These are phyloP conservation scores for Halotydeus destructor DNA, from an alignment of 1,140 invertebrate species.

Conservation along the genomic window DNA sequence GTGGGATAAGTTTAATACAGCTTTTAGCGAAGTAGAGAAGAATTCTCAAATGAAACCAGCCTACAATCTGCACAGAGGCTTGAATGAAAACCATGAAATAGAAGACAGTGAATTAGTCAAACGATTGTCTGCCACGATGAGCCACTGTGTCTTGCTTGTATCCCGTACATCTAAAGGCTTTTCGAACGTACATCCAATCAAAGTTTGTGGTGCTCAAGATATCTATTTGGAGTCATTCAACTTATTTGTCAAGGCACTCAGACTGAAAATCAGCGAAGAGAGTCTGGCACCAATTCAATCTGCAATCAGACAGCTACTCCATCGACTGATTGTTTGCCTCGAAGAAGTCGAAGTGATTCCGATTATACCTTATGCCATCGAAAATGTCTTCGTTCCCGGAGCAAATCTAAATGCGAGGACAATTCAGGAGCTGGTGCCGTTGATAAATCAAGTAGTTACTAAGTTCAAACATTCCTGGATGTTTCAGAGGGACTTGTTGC, in stretches of 20 bases:
- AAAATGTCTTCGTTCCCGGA: conserved; percentile 18
- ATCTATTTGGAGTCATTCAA: conserved; percentile 31
- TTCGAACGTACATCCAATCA: conserved; percentile 33
- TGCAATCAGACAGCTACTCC: conserved; percentile 33
- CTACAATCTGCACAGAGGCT: too few relatives aligned
- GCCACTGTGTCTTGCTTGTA: conserved; percentile 32
- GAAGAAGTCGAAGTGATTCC: conserved; percentile 33
- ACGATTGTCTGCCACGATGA: conserved; percentile 21
- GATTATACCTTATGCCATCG: conserved; percentile 30
- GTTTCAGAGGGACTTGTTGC: conserved; percentile 31
- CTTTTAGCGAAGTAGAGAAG: conserved; percentile 2
- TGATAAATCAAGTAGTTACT: conserved; percentile 35
- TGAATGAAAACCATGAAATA: too few relatives aligned
- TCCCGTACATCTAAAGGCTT: conserved; percentile 35
- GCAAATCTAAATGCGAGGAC: conserved; percentile 25
- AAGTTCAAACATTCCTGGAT: conserved; percentile 32
- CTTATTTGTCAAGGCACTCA: conserved; percentile 30
- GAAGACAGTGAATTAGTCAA: background rate
- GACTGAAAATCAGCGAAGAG: conserved; percentile 14
- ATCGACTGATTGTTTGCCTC: conserved; percentile 37
- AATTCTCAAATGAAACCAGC: too few relatives aligned
- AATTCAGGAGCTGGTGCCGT: conserved; percentile 35
- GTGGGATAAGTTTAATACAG: conserved; percentile 9
- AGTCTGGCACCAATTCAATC: conserved; percentile 19
- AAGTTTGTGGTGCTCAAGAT: conserved; percentile 29